Base-by-base conservation (phyloP, 2,888 invertebrate genomes). In the Tridacna crocea region DNA sequence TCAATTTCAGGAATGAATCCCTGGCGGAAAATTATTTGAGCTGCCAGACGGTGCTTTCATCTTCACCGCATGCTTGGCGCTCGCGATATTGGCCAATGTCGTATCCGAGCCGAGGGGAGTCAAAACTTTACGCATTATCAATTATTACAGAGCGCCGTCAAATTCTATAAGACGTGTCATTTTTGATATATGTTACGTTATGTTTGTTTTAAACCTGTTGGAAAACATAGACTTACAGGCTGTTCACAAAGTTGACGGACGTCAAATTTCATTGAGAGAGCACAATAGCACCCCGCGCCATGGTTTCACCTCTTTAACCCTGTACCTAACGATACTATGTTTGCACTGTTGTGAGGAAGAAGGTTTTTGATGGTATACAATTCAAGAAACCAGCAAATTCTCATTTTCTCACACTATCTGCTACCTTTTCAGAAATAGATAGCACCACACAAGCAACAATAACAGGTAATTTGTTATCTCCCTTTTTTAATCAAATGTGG, bases 131-230 rank as follows among this genome's bases (percentile, higher is more conserved):
- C 60, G 75, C 74, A 86, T 86, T 84, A 83, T 83, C 78, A 83
- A 80, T 78, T 76, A 75, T 75, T 76, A 74, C n/a, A 46, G 80
- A 80, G 78, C 79, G 82, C 80, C 80, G 83, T 80, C 82, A 78
- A 76, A 51, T 83, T 83, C 76, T 82, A 86, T 84, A 76, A 75
- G 74, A 51, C 60, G 72, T 75, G 86, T 86, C 83, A 83, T 27
- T 74, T 80, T 77, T 86, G 86, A 86, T 80, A 76, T 72, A 82
- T 82, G 79, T 84, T 80, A 82, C 83, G 80, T 78, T 86, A 84
- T 85, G 81, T 85, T 85, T 85, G 79, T 85, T 82, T 82, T 82
- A 77, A 48, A 48, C 70, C 51, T 70, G 48, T 51, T 78, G 72
- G 58, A 75, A 66, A 58, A 72, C 61, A 75, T 55, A 82, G 82